Evolutionary conservation across 2,888 invertebrate species (phyloP).

Genomic region (Cephus spinipes): DNA sequence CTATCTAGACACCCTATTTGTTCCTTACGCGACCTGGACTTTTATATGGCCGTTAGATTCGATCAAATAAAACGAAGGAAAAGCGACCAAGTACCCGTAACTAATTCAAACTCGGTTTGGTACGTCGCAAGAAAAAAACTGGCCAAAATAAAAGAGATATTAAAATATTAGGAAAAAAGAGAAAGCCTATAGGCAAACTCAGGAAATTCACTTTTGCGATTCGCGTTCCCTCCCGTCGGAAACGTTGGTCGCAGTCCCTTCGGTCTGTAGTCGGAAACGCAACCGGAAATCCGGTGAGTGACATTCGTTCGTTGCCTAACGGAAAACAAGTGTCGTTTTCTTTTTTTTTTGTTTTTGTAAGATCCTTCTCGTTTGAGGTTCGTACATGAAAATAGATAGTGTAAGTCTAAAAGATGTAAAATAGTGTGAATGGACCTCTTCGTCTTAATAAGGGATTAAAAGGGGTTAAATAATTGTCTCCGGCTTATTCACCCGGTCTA

Average conservation of each 20-base stretch:
- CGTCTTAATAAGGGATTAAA: conserved; percentile 27
- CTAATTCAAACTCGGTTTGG: background rate
- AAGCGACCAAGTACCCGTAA: background rate
- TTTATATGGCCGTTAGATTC: background rate
- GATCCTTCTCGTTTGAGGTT: background rate
- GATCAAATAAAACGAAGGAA: background rate
- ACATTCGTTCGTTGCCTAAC: background rate
- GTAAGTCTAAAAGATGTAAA: background rate
- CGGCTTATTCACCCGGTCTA: conserved; percentile 71
- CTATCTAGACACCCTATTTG: background rate
- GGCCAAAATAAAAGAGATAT: background rate
- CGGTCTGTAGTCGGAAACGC: background rate
- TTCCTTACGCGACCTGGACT: background rate
- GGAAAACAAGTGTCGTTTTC: background rate
- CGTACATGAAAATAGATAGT: background rate
- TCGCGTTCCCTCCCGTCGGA: background rate
- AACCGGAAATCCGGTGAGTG: background rate
- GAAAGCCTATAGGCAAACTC: background rate
- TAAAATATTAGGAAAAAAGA: background rate
- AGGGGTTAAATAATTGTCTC: conserved; percentile 26
- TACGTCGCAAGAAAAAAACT: background rate
- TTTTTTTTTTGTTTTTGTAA: background rate
- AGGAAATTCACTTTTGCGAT: background rate
- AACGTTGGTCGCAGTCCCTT: background rate
- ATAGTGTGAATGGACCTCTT: conserved; percentile 11